Percentiles rank a stretch among this genome's conserved stretches.
Conservation (phyloP, 2,113 vertebrate genomes). For the Cnemophilus loriae region DNA sequence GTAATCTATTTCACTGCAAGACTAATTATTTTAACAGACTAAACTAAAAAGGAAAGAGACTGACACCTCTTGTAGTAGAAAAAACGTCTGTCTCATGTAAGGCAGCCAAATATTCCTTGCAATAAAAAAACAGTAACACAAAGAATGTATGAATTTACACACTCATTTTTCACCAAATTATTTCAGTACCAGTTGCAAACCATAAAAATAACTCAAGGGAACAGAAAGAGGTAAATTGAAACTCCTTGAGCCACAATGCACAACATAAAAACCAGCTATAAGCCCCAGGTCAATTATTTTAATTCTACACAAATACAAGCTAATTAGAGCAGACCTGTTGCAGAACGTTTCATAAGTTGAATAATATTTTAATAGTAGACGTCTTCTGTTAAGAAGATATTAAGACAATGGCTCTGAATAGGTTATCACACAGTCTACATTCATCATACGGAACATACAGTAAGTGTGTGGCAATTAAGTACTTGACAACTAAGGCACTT, state of each 20-base stretch:
- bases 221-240: not conserved
- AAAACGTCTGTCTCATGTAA: not conserved
- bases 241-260: not conserved
- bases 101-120: not conserved
- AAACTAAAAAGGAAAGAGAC: not conserved
- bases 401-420: not conserved
- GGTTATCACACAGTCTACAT: not conserved
- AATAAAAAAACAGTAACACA: not conserved
- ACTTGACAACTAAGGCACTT: not conserved
- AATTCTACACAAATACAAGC: not conserved
- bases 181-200: not conserved
- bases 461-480: not conserved
- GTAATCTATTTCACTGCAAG: not conserved
- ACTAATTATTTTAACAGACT: not conserved
- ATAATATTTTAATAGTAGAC: not conserved
- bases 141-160: not conserved
- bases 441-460: not conserved
- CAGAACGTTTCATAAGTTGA: not conserved
- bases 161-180: not conserved
- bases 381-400: not conserved
- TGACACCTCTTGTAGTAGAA: not conserved
- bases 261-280: not conserved
- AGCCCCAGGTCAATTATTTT: not conserved
- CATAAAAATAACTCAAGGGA: not conserved
- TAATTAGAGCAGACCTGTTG: not conserved